Conservation (phyloP, 2,113 vertebrate genomes). For the Oceanodroma tethys region DNA sequence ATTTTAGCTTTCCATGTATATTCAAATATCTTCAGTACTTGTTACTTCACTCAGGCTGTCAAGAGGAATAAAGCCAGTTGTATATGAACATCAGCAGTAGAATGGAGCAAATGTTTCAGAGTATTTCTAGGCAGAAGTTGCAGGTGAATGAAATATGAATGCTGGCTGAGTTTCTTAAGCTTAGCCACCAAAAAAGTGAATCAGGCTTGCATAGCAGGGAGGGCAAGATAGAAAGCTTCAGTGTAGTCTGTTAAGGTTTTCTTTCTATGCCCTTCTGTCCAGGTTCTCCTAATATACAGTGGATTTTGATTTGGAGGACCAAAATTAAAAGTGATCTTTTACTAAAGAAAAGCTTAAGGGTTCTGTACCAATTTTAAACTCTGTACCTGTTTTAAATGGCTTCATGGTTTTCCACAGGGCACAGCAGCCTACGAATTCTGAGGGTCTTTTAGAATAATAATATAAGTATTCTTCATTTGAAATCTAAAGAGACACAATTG, state of each 20-base stretch:
- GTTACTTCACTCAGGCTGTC: neutral
- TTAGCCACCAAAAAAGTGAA: neutral
- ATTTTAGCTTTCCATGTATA: neutral
- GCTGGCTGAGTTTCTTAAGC: neutral
- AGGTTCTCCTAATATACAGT: neutral
- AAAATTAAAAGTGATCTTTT: neutral
- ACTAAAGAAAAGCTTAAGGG: neutral
- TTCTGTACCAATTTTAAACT: neutral
- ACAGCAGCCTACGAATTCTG: neutral
- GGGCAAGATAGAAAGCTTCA: neutral
- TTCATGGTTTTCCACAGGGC: neutral
- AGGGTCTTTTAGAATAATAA: neutral
- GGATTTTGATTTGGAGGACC: neutral
- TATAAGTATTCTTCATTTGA: neutral
- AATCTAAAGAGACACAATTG: neutral
- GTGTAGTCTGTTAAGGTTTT: neutral
- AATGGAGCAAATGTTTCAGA: neutral
- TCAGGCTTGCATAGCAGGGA: neutral
- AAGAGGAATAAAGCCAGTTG: neutral
- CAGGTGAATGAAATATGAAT: neutral
- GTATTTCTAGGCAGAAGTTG: neutral
- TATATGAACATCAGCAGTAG: neutral
- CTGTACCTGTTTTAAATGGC: neutral
- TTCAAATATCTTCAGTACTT: neutral
- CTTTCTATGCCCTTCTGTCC: neutral